Evolutionary conservation across 2,113 vertebrate species (phyloP).

Genomic region (Callocephalon fimbriatum): DNA sequence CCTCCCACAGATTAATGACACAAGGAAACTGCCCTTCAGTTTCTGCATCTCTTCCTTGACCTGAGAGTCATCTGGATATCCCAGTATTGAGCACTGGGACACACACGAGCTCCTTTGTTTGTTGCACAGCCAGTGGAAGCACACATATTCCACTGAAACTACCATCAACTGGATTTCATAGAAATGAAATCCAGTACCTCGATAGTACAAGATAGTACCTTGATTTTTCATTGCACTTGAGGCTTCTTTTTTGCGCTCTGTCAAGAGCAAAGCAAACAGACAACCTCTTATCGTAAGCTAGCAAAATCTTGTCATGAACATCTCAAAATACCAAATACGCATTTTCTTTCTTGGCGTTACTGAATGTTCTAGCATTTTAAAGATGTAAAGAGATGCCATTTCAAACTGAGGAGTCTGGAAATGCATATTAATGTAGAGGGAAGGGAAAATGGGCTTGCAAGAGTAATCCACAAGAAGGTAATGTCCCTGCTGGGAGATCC

Average conservation of each 20-base stretch:
- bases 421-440: background rate
- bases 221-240: background rate
- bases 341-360: background rate
- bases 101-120: background rate
- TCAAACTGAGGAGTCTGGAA: background rate
- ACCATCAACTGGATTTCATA: background rate
- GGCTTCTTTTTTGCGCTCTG: background rate
- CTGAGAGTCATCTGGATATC: background rate
- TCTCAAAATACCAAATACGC: background rate
- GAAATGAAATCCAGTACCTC: background rate
- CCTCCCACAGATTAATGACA: background rate
- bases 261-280: background rate
- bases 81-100: background rate
- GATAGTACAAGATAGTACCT: background rate
- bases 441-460: background rate
- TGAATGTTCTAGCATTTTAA: background rate
- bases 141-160: background rate
- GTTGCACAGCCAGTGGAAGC: background rate
- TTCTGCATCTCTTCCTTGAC: background rate
- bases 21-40: background rate
- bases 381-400: background rate
- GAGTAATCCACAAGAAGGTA: conserved; percentile 18
- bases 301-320: background rate
- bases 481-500: background rate
- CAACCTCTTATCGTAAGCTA: background rate